Evolutionary conservation across 92 coral and sea anemone species (phyloP), one percentile per base, ranked within the genome.

Genomic region (Siderastrea radians): DNA sequence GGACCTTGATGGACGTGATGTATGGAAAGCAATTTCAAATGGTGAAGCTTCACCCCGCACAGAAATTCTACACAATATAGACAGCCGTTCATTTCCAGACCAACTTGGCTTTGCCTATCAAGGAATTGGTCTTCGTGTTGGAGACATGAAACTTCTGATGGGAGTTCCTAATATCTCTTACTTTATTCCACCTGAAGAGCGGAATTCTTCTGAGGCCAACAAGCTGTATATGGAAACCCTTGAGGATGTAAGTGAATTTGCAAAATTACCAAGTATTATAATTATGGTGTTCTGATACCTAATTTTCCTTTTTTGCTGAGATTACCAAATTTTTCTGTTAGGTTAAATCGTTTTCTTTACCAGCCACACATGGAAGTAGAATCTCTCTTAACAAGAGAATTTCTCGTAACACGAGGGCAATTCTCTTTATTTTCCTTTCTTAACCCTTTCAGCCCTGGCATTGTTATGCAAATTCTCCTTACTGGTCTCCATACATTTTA

Each of bases 51-150:
- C 97, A 10, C 97, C 95, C 26, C 89, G 97, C 62, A 76, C 78
- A 51, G 97, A 94, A 74, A 94, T 94, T 73, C 94, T 94, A 38
- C 97, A 94, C 79, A 94, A 94, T 81, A 92, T 94, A 68, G 97
- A 94, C 86, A 84, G 3, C 7, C 47, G 19, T 0, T 12, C 80
- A 15, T 17, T 38, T 58, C 46, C 80, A 6, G 85, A 63, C 13
- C 55, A 86, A 6, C 81, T 92, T 3, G 95, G 90, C 19, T 87
- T 87, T 64, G 92, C 89, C 6, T 91, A 90, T 38, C 93, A 89
- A 77, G 98, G 98, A 49, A 84, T 94, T 44, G 98, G 94, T 7
- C 80, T 94, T 15, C 90, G 98, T 7, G 89, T 90, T 44, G 98
- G 94, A n/a, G 92, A 92, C 74, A 92, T 94, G 98, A 94, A 94